phyloP scores from a whole-genome alignment of 2,113 vertebrate species.

The Ascaphus truei region DNA sequence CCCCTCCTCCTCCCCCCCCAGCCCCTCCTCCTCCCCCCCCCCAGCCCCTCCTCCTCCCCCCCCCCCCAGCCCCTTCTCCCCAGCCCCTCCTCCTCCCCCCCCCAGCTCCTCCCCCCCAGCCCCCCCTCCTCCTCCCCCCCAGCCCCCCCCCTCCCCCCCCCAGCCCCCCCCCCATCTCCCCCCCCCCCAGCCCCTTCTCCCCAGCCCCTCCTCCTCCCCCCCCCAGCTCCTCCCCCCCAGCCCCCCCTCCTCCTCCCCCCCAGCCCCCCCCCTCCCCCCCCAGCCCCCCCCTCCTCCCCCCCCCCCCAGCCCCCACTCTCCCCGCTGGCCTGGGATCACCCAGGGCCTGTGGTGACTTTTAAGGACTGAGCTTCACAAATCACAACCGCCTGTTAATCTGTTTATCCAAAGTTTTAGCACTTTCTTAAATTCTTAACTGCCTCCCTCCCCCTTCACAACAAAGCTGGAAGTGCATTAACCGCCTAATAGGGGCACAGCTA shows the following conservation, averaged over 20 bases:
- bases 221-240: not conserved
- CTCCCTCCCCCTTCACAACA: not conserved
- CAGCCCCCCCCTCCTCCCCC: not conserved
- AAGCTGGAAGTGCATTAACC: not conserved
- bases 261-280: not conserved
- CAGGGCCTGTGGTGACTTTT: conserved; percentile 7
- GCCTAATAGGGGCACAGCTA: not conserved
- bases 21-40: not conserved
- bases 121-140: not conserved
- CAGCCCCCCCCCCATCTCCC: not conserved
- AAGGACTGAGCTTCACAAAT: too few relatives aligned
- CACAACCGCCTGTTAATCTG: conserved; percentile 21
- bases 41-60: not conserved
- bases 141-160: too few relatives aligned
- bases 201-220: not conserved
- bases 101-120: not conserved
- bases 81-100: not conserved
- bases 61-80: not conserved
- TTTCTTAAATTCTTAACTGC: conserved; percentile 23
- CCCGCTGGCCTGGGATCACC: too few relatives aligned
- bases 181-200: not conserved
- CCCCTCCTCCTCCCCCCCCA: not conserved
- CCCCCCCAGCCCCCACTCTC: not conserved
- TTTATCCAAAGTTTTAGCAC: conserved; percentile 29
- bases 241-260: too few relatives aligned